phyloP scores from a whole-genome alignment of 2,113 vertebrate species.

The Panthera uncia region DNA sequence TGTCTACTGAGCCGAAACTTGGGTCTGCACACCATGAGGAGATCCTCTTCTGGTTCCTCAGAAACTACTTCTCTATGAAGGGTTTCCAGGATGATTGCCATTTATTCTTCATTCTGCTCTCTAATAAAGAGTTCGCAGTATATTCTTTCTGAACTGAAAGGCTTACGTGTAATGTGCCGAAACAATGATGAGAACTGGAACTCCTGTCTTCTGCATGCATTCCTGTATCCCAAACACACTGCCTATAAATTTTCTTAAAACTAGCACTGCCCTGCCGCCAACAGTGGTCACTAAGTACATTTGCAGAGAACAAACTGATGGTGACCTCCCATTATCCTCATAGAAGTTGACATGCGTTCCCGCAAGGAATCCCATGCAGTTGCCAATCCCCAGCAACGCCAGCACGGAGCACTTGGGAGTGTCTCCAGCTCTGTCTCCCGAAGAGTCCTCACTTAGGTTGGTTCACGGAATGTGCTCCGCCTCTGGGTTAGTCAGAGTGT shows the following conservation, averaged over 20 bases:
- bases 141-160: neutral
- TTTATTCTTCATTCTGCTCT: slow-evolving; percentile 19
- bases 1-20: neutral
- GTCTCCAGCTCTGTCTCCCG: neutral
- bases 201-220: neutral
- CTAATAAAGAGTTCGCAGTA: neutral
- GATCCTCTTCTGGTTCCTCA: neutral
- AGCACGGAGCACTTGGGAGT: neutral
- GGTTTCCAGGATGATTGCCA: neutral
- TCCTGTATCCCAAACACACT: neutral
- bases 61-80: neutral
- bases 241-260: neutral
- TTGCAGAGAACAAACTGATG: neutral
- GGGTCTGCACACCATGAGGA: neutral
- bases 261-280: neutral
- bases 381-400: neutral
- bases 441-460: neutral
- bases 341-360: neutral
- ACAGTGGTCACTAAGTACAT: neutral
- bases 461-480: neutral
- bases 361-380: neutral
- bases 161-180: neutral
- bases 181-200: neutral
- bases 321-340: neutral
- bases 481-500: neutral